These are phyloP conservation scores for Asarcornis scutulata DNA, from an alignment of 2,113 vertebrate genomes.

Conservation along the genomic window DNA sequence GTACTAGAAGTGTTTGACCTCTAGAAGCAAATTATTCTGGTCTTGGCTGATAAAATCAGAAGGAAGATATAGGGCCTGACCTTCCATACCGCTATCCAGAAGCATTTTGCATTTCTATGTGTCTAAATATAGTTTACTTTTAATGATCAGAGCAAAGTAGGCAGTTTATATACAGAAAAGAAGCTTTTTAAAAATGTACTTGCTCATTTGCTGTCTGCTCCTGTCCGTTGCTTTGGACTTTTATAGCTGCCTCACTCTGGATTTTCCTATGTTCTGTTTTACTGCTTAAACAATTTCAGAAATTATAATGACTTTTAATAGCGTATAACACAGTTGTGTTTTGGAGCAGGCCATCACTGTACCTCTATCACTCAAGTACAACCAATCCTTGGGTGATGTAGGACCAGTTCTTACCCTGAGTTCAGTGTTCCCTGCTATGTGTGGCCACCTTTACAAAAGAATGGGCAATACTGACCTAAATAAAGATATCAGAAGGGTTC, in stretches of 20 bases:
- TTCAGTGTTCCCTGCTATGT: background rate
- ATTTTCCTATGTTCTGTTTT: background rate
- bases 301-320: background rate
- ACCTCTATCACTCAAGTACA: background rate
- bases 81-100: background rate
- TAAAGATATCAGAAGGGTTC: background rate
- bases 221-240: background rate
- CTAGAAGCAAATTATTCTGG: background rate
- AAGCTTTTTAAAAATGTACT: background rate
- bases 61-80: background rate
- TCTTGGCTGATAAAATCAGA: background rate
- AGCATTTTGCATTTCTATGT: background rate
- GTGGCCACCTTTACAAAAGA: background rate
- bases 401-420: accelerated
- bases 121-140: background rate
- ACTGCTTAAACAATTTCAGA: background rate
- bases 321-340: background rate
- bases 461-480: background rate
- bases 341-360: background rate
- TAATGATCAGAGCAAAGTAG: background rate
- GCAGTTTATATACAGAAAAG: background rate
- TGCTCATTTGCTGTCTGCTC: background rate
- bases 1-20: background rate
- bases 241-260: background rate
- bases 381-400: accelerated